phyloP scores from a whole-genome alignment of 2,797 vertebrate genomes.

The Hyperoplus lanceolatus region DNA sequence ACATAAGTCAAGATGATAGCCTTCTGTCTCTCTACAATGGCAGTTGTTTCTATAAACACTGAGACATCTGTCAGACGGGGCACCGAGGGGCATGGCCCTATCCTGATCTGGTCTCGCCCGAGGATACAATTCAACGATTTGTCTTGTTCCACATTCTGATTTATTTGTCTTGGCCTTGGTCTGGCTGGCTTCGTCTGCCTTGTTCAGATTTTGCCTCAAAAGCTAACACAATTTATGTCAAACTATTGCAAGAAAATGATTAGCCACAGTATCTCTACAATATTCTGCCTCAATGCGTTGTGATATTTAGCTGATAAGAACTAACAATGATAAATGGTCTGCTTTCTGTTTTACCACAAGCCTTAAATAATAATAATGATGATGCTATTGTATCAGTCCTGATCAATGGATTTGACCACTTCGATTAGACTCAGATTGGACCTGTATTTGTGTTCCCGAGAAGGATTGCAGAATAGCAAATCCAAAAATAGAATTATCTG shows the following conservation, averaged over 20 bases:
- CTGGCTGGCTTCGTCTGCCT: not conserved
- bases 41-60: not conserved
- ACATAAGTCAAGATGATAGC: not conserved
- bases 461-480: constrained; percentile 37
- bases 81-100: constrained; percentile 13
- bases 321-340: not conserved
- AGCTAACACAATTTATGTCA: not conserved
- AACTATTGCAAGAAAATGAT: not conserved
- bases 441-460: not conserved
- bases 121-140: constrained; percentile 13
- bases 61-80: constrained; percentile 15
- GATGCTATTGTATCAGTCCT: not conserved
- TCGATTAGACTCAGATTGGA: not conserved
- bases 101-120: constrained; percentile 1
- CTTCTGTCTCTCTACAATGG: not conserved
- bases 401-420: constrained; percentile 1
- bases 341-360: constrained; percentile 6
- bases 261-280: not conserved
- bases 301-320: constrained; percentile 5
- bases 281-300: not conserved
- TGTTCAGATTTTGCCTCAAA: constrained; percentile 4
- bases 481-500: constrained; percentile 40
- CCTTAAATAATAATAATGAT: not conserved
- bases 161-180: constrained; percentile 5
- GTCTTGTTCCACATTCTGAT: not conserved